A percentile compares a stretch with the other conserved stretches of the same genome.
Evolutionary conservation across 2,113 vertebrate genomes (phyloP).

Genomic region (Prunella himalayana): DNA sequence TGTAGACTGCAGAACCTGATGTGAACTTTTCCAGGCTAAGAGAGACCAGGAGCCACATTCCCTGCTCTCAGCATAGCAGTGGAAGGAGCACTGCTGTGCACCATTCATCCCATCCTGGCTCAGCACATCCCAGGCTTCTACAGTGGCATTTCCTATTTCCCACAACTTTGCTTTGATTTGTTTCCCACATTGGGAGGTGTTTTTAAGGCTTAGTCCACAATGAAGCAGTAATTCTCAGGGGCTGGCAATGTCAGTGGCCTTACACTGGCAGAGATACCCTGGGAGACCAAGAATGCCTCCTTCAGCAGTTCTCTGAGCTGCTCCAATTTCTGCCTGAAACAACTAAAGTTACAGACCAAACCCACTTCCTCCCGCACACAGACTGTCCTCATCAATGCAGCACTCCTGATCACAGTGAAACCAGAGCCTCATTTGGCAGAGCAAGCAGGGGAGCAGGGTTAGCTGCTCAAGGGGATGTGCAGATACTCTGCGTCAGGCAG

Average conservation of each 20-base stretch:
- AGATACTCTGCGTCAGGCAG: slow-evolving; percentile 20
- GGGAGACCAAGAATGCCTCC: not conserved
- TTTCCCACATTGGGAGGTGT: not conserved
- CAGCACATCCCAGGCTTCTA: not conserved
- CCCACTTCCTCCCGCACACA: not conserved
- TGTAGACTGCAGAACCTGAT: not conserved
- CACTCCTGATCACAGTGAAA: not conserved
- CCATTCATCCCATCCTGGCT: not conserved
- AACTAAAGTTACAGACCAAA: slow-evolving; percentile 18
- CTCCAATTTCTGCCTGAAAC: slow-evolving; percentile 36
- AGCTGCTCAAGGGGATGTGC: slow-evolving; percentile 25
- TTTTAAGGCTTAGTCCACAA: not conserved
- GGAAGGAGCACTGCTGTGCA: not conserved
- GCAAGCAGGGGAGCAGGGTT: slow-evolving; percentile 9
- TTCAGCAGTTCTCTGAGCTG: slow-evolving; percentile 32
- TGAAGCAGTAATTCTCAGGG: not conserved
- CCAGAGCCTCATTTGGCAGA: slow-evolving; percentile 45
- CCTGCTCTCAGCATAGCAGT: not conserved
- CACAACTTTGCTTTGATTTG: not conserved
- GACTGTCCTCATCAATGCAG: slow-evolving; percentile 18
- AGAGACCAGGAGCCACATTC: not conserved
- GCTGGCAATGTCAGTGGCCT: not conserved
- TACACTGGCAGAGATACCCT: not conserved
- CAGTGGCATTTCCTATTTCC: not conserved
- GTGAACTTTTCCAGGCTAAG: not conserved